A percentile compares a stretch with the other conserved stretches of the same genome.
Conservation (phyloP, 1,140 invertebrate species). For the Trichonephila clavata region DNA sequence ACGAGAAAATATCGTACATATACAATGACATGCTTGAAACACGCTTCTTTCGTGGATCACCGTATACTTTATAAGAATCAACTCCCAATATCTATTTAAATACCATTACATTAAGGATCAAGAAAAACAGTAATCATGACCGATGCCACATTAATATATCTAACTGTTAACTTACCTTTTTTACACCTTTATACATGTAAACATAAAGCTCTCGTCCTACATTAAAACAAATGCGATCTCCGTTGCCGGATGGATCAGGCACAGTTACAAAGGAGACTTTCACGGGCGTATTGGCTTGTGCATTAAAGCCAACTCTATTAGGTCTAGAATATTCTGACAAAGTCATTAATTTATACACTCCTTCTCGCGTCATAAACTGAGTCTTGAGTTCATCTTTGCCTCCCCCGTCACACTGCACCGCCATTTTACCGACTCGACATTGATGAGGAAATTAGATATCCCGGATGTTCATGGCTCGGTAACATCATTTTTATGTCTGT, state of each 20-base stretch:
- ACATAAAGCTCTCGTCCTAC: slow-evolving; percentile 98
- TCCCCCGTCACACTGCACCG: slow-evolving; percentile 84
- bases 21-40: neutral
- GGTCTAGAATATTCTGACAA: slow-evolving; percentile 96
- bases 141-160: neutral
- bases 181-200: slow-evolving; percentile 96
- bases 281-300: slow-evolving; percentile 87
- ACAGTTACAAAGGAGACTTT: slow-evolving; percentile 94
- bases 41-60: too few relatives aligned
- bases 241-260: slow-evolving; percentile 82
- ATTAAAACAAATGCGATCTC: slow-evolving; percentile 97
- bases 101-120: neutral
- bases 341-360: slow-evolving; percentile 95
- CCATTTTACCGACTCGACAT: slow-evolving; percentile 78
- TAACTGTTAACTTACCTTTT: slow-evolving; percentile 87
- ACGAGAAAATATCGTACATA: neutral
- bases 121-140: neutral
- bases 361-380: slow-evolving; percentile 96
- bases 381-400: slow-evolving; percentile 97
- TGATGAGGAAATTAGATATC: slow-evolving; percentile 76
- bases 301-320: slow-evolving; percentile 87
- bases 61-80: neutral
- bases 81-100: neutral
- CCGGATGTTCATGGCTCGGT: slow-evolving; percentile 66
- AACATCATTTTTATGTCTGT: slow-evolving; percentile 49